These are phyloP conservation scores for Sebastes fasciatus DNA, from an alignment of 2,113 vertebrate genomes.

Conservation along the genomic window DNA sequence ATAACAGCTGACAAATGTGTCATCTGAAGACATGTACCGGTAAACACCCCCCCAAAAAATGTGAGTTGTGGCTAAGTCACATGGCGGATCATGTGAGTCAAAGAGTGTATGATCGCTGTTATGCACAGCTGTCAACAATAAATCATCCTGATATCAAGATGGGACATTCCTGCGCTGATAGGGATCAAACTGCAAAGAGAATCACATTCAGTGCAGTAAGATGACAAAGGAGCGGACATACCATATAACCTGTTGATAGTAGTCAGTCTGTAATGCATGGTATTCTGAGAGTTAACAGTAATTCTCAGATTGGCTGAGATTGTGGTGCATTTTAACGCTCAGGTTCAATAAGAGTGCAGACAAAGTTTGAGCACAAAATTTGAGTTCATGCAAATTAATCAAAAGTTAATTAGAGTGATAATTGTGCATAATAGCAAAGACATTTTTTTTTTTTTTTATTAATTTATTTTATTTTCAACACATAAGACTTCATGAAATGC, in stretches of 20 bases:
- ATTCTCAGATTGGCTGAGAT: too few species aligned
- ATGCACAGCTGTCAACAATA: neutral
- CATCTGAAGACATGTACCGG: neutral
- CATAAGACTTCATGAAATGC: too few species aligned
- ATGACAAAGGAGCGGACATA: neutral
- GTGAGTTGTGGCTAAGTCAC: neutral
- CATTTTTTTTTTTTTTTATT: too few species aligned
- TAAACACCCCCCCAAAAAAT: neutral
- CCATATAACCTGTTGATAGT: neutral
- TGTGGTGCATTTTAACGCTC: too few species aligned
- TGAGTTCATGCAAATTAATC: too few species aligned
- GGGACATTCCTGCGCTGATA: constrained; percentile 40
- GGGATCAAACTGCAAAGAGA: constrained; percentile 18
- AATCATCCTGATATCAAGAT: constrained; percentile 5
- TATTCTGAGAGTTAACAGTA: too few species aligned
- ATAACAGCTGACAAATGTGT: constrained; percentile 23
- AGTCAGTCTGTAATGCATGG: neutral
- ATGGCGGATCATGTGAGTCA: neutral
- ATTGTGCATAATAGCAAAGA: too few species aligned
- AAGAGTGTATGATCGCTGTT: neutral
- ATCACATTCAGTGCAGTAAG: neutral
- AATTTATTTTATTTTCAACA: too few species aligned
- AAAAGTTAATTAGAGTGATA: too few species aligned
- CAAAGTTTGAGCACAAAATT: too few species aligned
- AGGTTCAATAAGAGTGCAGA: too few species aligned